These are phyloP conservation scores for Eumaeus atala DNA, from an alignment of 1,140 invertebrate genomes.

Conservation along the genomic window DNA sequence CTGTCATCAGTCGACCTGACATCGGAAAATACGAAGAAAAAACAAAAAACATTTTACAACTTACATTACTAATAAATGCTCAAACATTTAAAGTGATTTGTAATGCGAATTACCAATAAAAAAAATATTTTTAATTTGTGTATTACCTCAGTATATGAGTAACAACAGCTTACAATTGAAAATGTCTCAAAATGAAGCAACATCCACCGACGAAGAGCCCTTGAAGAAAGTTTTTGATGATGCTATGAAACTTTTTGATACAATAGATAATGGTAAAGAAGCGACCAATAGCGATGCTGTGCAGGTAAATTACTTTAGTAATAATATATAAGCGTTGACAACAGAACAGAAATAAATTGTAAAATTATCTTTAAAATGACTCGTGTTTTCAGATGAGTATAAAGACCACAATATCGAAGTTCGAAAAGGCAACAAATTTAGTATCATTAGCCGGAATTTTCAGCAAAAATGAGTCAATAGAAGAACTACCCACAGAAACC, in stretches of 20 bases:
- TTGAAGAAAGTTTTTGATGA: slow-evolving; percentile 56
- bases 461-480: slow-evolving; percentile 89
- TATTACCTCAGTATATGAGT: too few species aligned
- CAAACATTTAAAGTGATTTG: too few species aligned
- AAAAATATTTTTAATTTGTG: too few species aligned
- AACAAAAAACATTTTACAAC: too few species aligned
- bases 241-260: slow-evolving; percentile 57
- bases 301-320: slow-evolving; percentile 39
- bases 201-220: slow-evolving; percentile 47
- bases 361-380: too few species aligned
- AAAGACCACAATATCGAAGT: slow-evolving; percentile 79
- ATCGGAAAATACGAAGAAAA: too few species aligned
- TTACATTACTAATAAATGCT: too few species aligned
- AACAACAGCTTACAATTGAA: not conserved
- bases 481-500: slow-evolving; percentile 90
- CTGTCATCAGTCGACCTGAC: too few species aligned
- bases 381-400: slow-evolving; percentile 77
- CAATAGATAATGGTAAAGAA: slow-evolving; percentile 56
- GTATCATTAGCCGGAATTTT: slow-evolving; percentile 88
- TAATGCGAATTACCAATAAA: too few species aligned
- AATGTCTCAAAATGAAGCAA: slow-evolving; percentile 36
- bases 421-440: slow-evolving; percentile 85
- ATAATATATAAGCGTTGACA: too few species aligned
- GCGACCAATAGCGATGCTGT: slow-evolving; percentile 54
- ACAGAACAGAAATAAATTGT: too few species aligned